These are phyloP conservation scores for Latheticus oryzae DNA, from an alignment of 2,888 invertebrate genomes.

Conservation along the genomic window DNA sequence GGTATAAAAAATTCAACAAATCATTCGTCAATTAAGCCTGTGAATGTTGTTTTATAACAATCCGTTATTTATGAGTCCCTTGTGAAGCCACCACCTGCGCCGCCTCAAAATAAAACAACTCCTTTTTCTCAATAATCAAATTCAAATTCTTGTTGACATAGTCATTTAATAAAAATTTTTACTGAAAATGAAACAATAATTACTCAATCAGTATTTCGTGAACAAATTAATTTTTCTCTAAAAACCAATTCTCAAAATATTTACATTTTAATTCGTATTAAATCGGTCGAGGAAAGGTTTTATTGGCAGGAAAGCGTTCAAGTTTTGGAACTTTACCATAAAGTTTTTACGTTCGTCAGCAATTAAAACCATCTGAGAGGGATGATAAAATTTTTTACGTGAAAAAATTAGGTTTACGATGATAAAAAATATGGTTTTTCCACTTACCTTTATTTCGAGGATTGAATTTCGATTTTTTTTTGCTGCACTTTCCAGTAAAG, in stretches of 20 bases:
- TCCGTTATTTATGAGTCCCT: slow-evolving; percentile 3
- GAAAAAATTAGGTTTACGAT: slow-evolving; percentile 1
- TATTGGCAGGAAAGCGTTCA: slow-evolving; percentile 12
- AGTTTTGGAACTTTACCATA: slow-evolving; percentile 14
- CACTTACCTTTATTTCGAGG: slow-evolving; percentile 8
- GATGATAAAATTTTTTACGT: slow-evolving; percentile 5
- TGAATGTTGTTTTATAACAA: not conserved
- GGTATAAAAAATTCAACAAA: not conserved
- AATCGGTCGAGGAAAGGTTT: slow-evolving; percentile 8
- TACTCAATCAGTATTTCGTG: too few species aligned
- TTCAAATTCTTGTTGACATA: not conserved
- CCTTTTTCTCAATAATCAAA: slow-evolving; percentile 9
- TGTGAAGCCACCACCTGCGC: slow-evolving; percentile 1
- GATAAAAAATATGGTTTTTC: not conserved
- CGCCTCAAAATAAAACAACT: slow-evolving; percentile 1
- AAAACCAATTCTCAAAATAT: slow-evolving; percentile 10
- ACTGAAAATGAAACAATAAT: too few species aligned
- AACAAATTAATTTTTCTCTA: slow-evolving; percentile 6
- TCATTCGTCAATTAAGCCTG: not conserved
- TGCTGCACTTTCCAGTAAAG: not conserved
- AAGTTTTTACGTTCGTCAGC: slow-evolving; percentile 8
- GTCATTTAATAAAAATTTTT: slow-evolving; percentile 1
- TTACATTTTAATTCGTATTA: slow-evolving; percentile 16
- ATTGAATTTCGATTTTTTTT: slow-evolving; percentile 4
- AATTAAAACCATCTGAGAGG: slow-evolving; percentile 15